Evolutionary conservation across 1,140 invertebrate species (phyloP).

Genomic region (Hydropsyche tenuis): DNA sequence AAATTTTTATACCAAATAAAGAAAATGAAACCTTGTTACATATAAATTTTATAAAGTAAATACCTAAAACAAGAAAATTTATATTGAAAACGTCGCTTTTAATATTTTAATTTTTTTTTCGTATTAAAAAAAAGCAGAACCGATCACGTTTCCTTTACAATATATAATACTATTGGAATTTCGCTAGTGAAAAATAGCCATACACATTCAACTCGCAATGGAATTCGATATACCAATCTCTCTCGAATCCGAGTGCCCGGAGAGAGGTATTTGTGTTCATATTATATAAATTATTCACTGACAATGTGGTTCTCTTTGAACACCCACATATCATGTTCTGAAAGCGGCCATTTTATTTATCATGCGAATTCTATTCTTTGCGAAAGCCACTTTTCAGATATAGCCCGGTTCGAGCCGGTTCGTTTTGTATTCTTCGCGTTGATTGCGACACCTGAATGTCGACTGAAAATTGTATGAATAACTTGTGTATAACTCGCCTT

Average conservation of each 20-base stretch:
- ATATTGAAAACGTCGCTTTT: too few relatives aligned
- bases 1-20: too few relatives aligned
- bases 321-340: slow-evolving; percentile 13
- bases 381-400: too few relatives aligned
- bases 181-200: neutral
- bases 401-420: neutral
- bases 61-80: too few relatives aligned
- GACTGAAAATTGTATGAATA: neutral
- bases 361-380: neutral
- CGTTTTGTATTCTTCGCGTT: neutral
- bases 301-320: neutral
- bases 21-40: too few relatives aligned
- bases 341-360: neutral
- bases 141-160: too few relatives aligned
- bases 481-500: neutral
- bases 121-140: too few relatives aligned
- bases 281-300: slow-evolving; percentile 20
- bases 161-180: neutral
- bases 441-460: neutral
- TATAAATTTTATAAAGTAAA: too few relatives aligned
- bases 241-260: neutral
- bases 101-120: too few relatives aligned
- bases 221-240: slow-evolving; percentile 14
- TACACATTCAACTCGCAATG: slow-evolving; percentile 2
- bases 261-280: neutral